Evolutionary conservation across 2,113 vertebrate genomes (phyloP).

Genomic region (Oplegnathus fasciatus): DNA sequence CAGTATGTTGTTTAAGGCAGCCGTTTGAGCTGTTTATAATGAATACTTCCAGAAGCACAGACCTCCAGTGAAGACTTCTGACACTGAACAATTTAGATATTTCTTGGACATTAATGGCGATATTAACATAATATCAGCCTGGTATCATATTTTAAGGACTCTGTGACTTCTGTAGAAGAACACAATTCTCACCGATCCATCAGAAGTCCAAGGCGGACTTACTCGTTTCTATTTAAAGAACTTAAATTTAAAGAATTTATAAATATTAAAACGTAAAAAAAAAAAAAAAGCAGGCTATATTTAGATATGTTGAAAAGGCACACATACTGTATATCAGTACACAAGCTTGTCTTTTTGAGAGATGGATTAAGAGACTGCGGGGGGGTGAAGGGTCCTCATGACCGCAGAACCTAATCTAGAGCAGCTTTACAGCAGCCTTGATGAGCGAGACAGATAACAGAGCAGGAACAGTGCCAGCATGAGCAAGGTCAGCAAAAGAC

Average conservation of each 20-base stretch:
- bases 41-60: background rate
- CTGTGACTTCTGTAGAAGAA: background rate
- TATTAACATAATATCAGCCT: background rate
- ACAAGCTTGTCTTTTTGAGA: background rate
- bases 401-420: slow-evolving; percentile 61
- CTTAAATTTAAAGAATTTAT: too few species aligned
- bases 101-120: background rate
- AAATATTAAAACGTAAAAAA: too few species aligned
- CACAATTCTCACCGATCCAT: background rate
- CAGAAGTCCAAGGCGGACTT: background rate
- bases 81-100: background rate
- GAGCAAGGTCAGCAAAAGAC: slow-evolving; percentile 51
- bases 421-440: slow-evolving; percentile 36
- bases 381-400: slow-evolving; percentile 37
- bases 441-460: slow-evolving; percentile 47
- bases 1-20: background rate
- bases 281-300: background rate
- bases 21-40: background rate
- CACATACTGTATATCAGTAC: background rate
- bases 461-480: background rate
- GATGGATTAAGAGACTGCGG: slow-evolving; percentile 29
- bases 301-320: too few species aligned
- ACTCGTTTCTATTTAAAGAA: background rate
- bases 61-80: background rate
- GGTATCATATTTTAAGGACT: background rate